Percentiles rank a stretch among this genome's conserved stretches.
Conservation (phyloP, 2,888 invertebrate species). For the Corythucha ciliata region DNA sequence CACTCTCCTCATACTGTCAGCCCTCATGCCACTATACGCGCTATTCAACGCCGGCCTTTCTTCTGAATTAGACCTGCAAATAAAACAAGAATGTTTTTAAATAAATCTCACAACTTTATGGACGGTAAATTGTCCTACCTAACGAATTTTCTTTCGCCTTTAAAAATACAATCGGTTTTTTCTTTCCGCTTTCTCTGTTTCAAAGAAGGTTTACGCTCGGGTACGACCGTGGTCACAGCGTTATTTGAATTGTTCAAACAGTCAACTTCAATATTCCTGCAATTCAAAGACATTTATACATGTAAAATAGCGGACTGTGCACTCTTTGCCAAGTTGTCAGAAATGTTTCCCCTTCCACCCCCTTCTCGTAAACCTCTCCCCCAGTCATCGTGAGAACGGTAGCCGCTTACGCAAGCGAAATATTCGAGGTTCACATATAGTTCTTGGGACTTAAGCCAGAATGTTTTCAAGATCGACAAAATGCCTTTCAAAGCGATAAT, state of each 20-base stretch:
- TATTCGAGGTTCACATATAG: too few relatives aligned
- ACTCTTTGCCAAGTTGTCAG: too few relatives aligned
- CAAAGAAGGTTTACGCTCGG: constrained; percentile 27
- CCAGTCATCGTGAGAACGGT: too few relatives aligned
- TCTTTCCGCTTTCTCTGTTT: constrained; percentile 53
- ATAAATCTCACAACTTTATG: background rate
- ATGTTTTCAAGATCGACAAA: too few relatives aligned
- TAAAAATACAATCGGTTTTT: constrained; percentile 45
- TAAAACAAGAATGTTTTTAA: background rate
- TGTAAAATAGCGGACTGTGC: too few relatives aligned
- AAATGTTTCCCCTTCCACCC: too few relatives aligned
- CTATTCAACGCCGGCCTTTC: constrained; percentile 44
- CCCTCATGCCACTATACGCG: constrained; percentile 35
- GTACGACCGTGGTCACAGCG: constrained; percentile 21
- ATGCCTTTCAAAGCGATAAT: too few relatives aligned
- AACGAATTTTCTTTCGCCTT: constrained; percentile 32
- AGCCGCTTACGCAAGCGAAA: too few relatives aligned
- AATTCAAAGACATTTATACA: too few relatives aligned
- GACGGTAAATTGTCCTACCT: constrained; percentile 24
- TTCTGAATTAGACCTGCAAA: constrained; percentile 48
- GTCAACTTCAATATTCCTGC: constrained; percentile 22
- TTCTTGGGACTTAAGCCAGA: too few relatives aligned
- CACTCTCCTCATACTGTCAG: constrained; percentile 48
- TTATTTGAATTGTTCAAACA: constrained; percentile 18
- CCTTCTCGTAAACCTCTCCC: too few relatives aligned